Percentiles rank a stretch among this genome's conserved stretches.
phyloP scores from a whole-genome alignment of 2,113 vertebrate species.

The Megalops atlanticus region DNA sequence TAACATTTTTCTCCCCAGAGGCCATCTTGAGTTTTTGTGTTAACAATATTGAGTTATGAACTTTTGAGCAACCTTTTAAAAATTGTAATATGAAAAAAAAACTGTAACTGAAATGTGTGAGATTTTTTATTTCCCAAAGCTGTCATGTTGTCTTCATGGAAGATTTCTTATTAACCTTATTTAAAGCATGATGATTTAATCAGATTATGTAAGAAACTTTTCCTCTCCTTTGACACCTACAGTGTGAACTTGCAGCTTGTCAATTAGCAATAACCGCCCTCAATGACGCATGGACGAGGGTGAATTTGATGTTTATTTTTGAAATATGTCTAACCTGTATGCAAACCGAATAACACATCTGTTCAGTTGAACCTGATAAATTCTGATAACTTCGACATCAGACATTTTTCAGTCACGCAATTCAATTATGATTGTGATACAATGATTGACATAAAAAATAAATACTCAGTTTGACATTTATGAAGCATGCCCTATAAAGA shows the following conservation, averaged over 20 bases:
- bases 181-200: conserved; percentile 1
- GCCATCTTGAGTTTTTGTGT: not conserved
- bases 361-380: not conserved
- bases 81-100: not conserved
- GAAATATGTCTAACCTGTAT: too few relatives aligned
- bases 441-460: not conserved
- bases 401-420: not conserved
- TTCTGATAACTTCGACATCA: not conserved
- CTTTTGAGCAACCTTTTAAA: conserved; percentile 6
- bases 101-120: not conserved
- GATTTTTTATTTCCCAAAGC: not conserved
- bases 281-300: not conserved
- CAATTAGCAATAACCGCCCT: not conserved
- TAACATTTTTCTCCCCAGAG: too few relatives aligned
- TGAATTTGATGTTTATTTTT: not conserved
- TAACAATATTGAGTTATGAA: not conserved
- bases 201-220: conserved; percentile 1
- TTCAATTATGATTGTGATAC: not conserved
- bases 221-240: too few relatives aligned
- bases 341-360: not conserved
- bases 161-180: not conserved
- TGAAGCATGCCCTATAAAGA: not conserved
- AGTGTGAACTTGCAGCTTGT: conserved; percentile 1
- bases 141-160: not conserved
- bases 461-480: not conserved